Evolutionary conservation across 2,113 vertebrate species (phyloP).

Genomic region (Sitta europaea): DNA sequence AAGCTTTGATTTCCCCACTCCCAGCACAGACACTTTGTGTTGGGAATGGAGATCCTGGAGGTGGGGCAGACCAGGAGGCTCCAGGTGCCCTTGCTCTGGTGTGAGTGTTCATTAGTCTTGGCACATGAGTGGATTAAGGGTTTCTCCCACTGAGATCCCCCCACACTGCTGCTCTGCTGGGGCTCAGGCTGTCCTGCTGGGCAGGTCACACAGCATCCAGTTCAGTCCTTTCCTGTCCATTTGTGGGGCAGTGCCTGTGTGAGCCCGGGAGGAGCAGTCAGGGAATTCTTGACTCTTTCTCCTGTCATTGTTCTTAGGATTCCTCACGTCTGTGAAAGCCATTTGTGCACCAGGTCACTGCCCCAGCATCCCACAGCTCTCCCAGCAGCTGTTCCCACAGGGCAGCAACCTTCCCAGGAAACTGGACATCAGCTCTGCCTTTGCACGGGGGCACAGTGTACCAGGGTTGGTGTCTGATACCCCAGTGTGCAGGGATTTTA

Average conservation of each 20-base stretch:
- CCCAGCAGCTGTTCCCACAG: background rate
- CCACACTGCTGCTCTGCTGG: fast-evolving
- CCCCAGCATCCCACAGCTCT: background rate
- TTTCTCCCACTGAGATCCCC: background rate
- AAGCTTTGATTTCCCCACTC: background rate
- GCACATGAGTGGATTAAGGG: background rate
- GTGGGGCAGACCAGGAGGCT: background rate
- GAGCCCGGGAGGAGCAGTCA: background rate
- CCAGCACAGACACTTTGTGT: background rate
- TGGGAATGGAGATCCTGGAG: background rate
- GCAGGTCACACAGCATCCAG: fast-evolving
- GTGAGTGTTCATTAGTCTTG: background rate
- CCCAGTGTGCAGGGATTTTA: fast-evolving
- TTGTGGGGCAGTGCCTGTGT: background rate
- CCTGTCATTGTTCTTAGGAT: background rate
- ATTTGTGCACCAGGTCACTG: background rate
- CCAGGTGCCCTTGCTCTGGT: background rate
- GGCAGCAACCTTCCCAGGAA: background rate
- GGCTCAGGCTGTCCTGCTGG: fast-evolving
- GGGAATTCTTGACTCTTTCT: background rate
- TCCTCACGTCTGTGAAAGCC: background rate
- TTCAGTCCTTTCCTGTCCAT: background rate
- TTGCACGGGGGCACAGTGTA: fast-evolving
- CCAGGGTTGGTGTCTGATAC: fast-evolving
- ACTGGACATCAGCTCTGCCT: fast-evolving